Percentiles rank a stretch among this genome's conserved stretches.
Evolutionary conservation across 2,888 invertebrate species (phyloP).

Genomic region (Synanthedon vespiformis): DNA sequence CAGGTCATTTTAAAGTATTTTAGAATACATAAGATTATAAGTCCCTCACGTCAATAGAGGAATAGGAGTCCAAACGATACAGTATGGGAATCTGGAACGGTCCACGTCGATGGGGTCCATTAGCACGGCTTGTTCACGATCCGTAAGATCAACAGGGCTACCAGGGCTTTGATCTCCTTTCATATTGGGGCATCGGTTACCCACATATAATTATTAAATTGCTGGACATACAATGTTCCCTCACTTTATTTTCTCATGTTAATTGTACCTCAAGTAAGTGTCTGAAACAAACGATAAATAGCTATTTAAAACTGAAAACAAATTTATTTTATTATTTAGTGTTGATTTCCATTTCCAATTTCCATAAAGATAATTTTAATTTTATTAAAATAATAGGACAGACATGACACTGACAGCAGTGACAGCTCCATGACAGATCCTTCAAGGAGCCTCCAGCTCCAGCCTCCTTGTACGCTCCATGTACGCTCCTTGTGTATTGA

Average conservation of each 20-base stretch:
- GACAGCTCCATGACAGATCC: too few relatives aligned
- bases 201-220: too few relatives aligned
- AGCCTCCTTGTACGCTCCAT: too few relatives aligned
- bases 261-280: background rate
- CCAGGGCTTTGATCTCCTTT: conserved; percentile 40
- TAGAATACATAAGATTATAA: too few relatives aligned
- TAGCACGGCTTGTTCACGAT: conserved; percentile 43
- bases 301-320: background rate
- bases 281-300: background rate
- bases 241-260: too few relatives aligned
- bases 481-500: too few relatives aligned
- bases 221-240: too few relatives aligned
- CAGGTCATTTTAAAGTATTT: background rate
- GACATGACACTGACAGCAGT: too few relatives aligned
- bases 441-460: too few relatives aligned
- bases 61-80: conserved; percentile 97
- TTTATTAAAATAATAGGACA: too few relatives aligned
- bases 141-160: conserved; percentile 31
- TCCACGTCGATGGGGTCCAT: conserved; percentile 70
- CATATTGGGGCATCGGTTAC: conserved; percentile 17
- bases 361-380: too few relatives aligned
- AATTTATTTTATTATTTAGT: background rate
- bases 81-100: conserved; percentile 83
- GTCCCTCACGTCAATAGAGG: conserved; percentile 84
- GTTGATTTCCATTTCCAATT: too few relatives aligned